These are phyloP conservation scores for Ctenoplectra terminalis DNA, from an alignment of 1,140 invertebrate genomes.

Conservation along the genomic window DNA sequence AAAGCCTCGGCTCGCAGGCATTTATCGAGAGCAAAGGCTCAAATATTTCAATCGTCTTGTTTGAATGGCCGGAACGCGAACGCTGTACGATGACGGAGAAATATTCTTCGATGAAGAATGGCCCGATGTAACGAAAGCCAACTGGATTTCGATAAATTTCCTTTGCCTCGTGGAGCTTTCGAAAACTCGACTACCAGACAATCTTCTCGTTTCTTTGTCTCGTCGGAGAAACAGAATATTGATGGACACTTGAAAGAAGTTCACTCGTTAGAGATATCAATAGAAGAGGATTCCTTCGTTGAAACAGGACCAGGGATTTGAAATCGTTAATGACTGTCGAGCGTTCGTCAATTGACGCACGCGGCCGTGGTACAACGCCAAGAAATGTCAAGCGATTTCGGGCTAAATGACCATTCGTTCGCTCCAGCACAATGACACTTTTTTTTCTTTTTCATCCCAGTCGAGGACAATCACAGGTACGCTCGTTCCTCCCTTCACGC, in stretches of 20 bases:
- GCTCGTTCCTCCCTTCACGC: slow-evolving; percentile 58
- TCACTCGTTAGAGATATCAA: slow-evolving; percentile 6
- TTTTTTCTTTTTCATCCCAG: slow-evolving; percentile 51
- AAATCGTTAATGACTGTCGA: slow-evolving; percentile 62
- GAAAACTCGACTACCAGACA: neutral
- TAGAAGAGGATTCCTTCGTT: neutral
- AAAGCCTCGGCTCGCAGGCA: neutral
- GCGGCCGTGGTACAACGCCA: slow-evolving; percentile 38
- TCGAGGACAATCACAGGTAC: slow-evolving; percentile 65
- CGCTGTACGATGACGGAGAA: slow-evolving; percentile 24
- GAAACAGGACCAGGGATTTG: slow-evolving; percentile 35
- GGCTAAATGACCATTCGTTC: slow-evolving; percentile 65
- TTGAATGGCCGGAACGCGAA: neutral
- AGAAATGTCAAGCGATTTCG: slow-evolving; percentile 47
- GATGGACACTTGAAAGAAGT: slow-evolving; percentile 33
- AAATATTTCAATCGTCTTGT: slow-evolving; percentile 17
- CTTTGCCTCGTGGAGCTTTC: neutral
- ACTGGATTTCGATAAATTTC: neutral
- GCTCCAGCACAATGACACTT: slow-evolving; percentile 65
- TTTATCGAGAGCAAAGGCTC: slow-evolving; percentile 26
- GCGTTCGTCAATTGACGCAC: slow-evolving; percentile 61
- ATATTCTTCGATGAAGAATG: slow-evolving; percentile 22
- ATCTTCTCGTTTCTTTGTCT: neutral
- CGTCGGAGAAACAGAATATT: neutral
- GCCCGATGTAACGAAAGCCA: slow-evolving; percentile 1